Conservation (phyloP, 2,888 invertebrate genomes). For the Noctua fimbriata region DNA sequence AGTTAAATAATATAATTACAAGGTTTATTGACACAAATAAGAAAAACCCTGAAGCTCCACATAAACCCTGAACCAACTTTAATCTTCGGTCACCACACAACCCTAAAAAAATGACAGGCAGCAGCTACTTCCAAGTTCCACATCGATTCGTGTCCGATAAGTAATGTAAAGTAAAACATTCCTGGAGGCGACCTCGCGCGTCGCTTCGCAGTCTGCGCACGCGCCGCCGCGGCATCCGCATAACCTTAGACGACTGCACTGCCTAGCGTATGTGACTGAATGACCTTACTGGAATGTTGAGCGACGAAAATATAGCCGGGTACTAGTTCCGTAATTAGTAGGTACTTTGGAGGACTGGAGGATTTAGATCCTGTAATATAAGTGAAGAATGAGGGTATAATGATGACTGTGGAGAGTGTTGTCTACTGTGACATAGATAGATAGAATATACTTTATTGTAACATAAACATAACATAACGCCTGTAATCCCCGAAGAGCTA, state of each 20-base stretch:
- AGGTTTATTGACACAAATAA: background rate
- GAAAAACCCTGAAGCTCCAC: background rate
- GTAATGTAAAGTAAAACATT: conserved; percentile 75
- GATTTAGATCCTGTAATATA: background rate
- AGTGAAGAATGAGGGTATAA: background rate
- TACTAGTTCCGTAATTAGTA: conserved; percentile 32
- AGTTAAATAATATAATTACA: background rate
- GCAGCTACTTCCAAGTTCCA: conserved; percentile 42
- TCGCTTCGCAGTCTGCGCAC: conserved; percentile 81
- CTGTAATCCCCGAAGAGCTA: no score
- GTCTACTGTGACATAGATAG: background rate
- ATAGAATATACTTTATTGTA: background rate
- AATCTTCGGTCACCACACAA: background rate
- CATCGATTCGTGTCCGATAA: conserved; percentile 63
- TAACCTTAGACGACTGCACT: conserved; percentile 81
- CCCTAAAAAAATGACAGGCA: conserved; percentile 29
- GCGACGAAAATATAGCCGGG: conserved; percentile 30
- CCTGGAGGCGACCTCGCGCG: conserved; percentile 83
- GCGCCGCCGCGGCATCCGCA: conserved; percentile 84
- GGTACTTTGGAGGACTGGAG: background rate
- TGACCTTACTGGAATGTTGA: conserved; percentile 67
- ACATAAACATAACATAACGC: no score
- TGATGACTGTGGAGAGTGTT: background rate
- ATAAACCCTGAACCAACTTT: no score
- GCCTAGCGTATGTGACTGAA: conserved; percentile 61